phyloP scores from a whole-genome alignment of 1,140 invertebrate species.

The Pseudomyrmex concolor region DNA sequence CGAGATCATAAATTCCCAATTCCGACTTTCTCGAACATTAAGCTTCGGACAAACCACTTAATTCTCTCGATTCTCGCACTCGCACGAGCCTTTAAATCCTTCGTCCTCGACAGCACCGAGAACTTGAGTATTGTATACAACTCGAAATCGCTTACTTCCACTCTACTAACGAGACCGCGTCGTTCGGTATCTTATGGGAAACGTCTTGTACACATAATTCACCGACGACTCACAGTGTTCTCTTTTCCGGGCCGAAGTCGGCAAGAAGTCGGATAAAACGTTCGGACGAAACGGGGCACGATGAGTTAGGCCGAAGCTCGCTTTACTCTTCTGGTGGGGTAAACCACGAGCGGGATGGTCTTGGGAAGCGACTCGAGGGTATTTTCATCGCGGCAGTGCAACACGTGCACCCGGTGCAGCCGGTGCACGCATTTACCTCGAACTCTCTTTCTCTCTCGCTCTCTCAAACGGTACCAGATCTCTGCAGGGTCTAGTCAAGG shows the following conservation, averaged over 20 bases:
- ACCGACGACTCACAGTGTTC: constrained; percentile 28
- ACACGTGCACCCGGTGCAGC: constrained; percentile 76
- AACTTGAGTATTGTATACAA: neutral
- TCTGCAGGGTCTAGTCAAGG: neutral
- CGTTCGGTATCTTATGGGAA: constrained; percentile 18
- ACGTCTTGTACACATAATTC: constrained; percentile 49
- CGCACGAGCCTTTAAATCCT: constrained; percentile 3
- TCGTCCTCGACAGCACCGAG: neutral
- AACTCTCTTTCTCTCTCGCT: neutral
- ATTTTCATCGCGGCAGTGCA: constrained; percentile 82
- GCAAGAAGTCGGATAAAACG: constrained; percentile 30
- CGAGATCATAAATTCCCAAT: constrained; percentile 4
- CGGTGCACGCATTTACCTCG: constrained; percentile 69
- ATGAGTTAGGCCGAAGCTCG: constrained; percentile 43
- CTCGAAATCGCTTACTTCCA: constrained; percentile 1
- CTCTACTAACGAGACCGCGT: neutral
- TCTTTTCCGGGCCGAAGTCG: constrained; percentile 33
- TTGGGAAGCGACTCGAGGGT: constrained; percentile 75
- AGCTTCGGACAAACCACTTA: neutral
- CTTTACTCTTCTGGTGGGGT: constrained; percentile 70
- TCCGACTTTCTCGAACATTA: constrained; percentile 9
- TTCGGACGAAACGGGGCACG: constrained; percentile 53
- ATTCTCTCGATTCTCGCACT: neutral
- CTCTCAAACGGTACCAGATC: constrained; percentile 7
- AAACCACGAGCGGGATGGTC: constrained; percentile 72